Evolutionary conservation across 2,113 vertebrate species (phyloP).

Genomic region (Axis porcinus): DNA sequence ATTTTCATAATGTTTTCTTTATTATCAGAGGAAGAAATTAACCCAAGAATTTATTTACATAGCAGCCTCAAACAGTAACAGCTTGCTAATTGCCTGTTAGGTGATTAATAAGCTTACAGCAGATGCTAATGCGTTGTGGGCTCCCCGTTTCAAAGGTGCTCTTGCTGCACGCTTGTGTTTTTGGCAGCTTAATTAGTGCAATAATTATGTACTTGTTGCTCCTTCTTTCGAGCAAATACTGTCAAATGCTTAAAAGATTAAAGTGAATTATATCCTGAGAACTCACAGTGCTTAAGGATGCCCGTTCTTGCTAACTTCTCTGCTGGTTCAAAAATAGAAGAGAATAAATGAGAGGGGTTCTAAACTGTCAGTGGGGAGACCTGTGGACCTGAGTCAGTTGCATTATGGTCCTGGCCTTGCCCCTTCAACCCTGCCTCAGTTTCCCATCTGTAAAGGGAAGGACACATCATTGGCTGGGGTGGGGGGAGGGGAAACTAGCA

Average conservation of each 20-base stretch:
- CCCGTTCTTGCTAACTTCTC: conserved; percentile 63
- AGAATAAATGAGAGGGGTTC: not conserved
- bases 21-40: conserved; percentile 99
- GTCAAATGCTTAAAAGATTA: conserved; percentile 96
- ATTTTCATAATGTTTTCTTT: conserved; percentile 99
- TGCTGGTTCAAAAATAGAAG: not conserved
- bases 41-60: conserved; percentile 99
- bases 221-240: conserved; percentile 96
- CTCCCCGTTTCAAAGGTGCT: conserved; percentile 98
- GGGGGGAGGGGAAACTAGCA: not conserved
- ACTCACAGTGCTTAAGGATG: conserved; percentile 83
- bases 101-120: conserved; percentile 99
- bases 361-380: rapidly evolving
- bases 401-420: not conserved
- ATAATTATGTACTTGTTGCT: conserved; percentile 99
- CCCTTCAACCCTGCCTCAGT: not conserved
- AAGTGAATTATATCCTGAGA: conserved; percentile 88
- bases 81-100: conserved; percentile 99
- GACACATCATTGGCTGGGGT: not conserved
- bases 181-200: conserved; percentile 97
- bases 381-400: rapidly evolving
- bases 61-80: conserved; percentile 98
- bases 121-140: conserved; percentile 98
- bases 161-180: conserved; percentile 91
- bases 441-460: not conserved